Percentiles rank a stretch among this genome's conserved stretches.
Evolutionary conservation across 2,113 vertebrate genomes (phyloP).

Genomic region (Antechinus flavipes): DNA sequence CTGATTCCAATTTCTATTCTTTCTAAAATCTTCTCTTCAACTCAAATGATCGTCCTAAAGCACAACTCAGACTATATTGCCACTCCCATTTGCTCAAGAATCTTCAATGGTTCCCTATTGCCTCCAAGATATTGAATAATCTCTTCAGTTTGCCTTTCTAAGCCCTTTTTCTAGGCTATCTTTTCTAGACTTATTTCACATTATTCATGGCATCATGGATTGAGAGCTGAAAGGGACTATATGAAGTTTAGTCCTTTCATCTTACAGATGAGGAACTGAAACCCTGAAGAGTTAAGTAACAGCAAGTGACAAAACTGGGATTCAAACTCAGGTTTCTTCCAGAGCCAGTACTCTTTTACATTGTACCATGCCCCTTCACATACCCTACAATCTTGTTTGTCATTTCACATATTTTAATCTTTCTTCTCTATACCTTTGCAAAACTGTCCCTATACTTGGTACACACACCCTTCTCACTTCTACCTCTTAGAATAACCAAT

Average conservation of each 20-base stretch:
- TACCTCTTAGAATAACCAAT: background rate
- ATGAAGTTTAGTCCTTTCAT: background rate
- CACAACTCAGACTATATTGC: background rate
- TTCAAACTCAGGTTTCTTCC: background rate
- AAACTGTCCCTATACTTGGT: background rate
- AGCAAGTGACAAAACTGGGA: background rate
- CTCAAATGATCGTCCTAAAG: background rate
- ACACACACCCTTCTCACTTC: background rate
- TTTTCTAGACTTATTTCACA: background rate
- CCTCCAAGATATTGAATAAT: background rate
- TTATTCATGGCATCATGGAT: background rate
- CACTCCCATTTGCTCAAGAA: background rate
- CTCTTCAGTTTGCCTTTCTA: background rate
- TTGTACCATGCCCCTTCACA: background rate
- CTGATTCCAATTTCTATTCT: background rate
- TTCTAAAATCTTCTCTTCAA: background rate
- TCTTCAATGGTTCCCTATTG: background rate
- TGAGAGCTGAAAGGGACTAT: background rate
- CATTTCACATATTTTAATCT: background rate
- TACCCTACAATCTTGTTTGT: background rate
- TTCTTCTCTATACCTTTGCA: background rate
- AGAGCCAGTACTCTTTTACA: background rate
- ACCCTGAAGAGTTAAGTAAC: background rate
- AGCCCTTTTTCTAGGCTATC: background rate
- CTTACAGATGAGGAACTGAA: background rate